Base-by-base conservation (phyloP, 2,888 invertebrate species). In the Noctuana brunneofusca region DNA sequence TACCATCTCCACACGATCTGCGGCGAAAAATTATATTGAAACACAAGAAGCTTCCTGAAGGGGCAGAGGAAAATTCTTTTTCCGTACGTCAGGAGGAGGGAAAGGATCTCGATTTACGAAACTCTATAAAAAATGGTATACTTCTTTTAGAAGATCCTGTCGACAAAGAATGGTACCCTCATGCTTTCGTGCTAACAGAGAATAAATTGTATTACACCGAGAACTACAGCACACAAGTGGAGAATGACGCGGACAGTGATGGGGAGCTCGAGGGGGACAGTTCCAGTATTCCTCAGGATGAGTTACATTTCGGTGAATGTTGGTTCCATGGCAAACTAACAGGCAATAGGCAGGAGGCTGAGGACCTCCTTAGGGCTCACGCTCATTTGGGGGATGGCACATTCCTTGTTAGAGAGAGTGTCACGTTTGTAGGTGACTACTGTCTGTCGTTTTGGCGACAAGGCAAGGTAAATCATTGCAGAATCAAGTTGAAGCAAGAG, bases 371-470 rank as follows among this genome's bases (percentile, higher is more conserved):
- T 9, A 92, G 94, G 60, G 93, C 94, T 5, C 97, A 97, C 79
- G 93, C 97, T 0, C 93, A 96, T 79, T 91, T 97, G 3, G 97
- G 97, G 0, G 97, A 98, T 79, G 98, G 98, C 0, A 97, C 97
- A 0, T 98, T 98, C 81, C 92, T 98, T 27, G 98, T 99, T 0
- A 92, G 98, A 30, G 97, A 97, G 72, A 98, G 98, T 79, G 97
- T 97, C 24, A 98, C 98, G 0, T 98, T 98, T 86, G 97, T 98
- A 0, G 98, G 98, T 0, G 98, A 98, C 83, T 98, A 98, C 80
- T 97, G 98, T 66, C 89, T 99, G 24, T 98, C 98, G 0, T 98
- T 99, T 87, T 97, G 97, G 98, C 93, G 98, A 12, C 95, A 96
- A 72, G 96, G 96, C 46, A 95, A 95, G 76, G 97, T 97, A 0